Percentiles rank a stretch among this genome's conserved stretches.
Conservation (phyloP, 2,113 vertebrate species). For the Labeo catla region DNA sequence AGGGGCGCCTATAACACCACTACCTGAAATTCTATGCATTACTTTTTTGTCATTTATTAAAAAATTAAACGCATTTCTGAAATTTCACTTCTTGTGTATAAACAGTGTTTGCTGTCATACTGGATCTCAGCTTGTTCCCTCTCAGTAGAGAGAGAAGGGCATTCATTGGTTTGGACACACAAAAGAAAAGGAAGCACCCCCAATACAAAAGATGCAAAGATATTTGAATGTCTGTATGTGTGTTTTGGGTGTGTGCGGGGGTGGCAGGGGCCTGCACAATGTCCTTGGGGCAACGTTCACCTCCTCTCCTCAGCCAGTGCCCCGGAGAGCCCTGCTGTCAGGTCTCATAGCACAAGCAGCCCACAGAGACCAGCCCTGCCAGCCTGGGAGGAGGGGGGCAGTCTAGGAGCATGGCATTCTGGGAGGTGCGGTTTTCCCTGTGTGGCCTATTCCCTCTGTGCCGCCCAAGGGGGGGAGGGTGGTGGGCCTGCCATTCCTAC, state of each 20-base stretch:
- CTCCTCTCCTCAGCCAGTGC: conserved; percentile 64
- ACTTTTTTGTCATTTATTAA: not conserved
- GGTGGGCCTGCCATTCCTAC: conserved; percentile 32
- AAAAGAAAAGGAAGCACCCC: not conserved
- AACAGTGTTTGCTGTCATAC: not conserved
- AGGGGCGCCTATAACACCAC: not conserved
- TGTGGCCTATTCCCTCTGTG: conserved; percentile 77
- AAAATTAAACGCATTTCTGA: not conserved
- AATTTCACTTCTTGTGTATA: not conserved
- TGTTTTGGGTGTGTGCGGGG: conserved; percentile 9
- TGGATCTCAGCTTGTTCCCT: not conserved
- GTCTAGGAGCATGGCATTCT: conserved; percentile 78
- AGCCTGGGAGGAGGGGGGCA: conserved; percentile 72
- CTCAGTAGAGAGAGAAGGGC: too few relatives aligned
- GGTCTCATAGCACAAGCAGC: conserved; percentile 71
- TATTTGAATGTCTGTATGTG: not conserved
- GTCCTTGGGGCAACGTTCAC: conserved; percentile 54
- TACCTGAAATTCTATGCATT: not conserved
- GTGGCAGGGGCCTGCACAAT: conserved; percentile 19
- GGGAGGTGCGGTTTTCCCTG: conserved; percentile 71
- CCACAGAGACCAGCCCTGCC: conserved; percentile 66
- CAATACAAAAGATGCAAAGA: not conserved
- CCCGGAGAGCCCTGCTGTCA: conserved; percentile 80
- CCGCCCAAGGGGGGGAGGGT: conserved; percentile 66
- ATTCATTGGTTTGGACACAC: not conserved